Evolutionary conservation across 2,888 invertebrate genomes (phyloP).

Genomic region (Hypena proboscidalis): DNA sequence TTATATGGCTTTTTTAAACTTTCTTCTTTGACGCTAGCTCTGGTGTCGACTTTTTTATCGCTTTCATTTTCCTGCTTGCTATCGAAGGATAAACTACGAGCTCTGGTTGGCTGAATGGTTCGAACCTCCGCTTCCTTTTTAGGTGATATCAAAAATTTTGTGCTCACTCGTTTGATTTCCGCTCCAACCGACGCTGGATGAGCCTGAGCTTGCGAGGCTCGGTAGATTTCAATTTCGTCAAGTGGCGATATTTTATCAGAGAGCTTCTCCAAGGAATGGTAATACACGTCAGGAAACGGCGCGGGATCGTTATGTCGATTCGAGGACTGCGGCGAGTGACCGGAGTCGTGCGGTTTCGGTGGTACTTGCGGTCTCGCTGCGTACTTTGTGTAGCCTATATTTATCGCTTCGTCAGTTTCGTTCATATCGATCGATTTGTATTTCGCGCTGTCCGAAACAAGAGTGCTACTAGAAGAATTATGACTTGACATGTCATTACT

Average conservation of each 20-base stretch:
- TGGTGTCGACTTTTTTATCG: slow-evolving; percentile 13
- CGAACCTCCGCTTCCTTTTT: slow-evolving; percentile 80
- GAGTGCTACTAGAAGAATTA: slow-evolving; percentile 73
- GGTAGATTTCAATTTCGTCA: slow-evolving; percentile 68
- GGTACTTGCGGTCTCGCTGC: slow-evolving; percentile 65
- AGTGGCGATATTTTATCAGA: slow-evolving; percentile 61
- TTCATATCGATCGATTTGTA: slow-evolving; percentile 38
- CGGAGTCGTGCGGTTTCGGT: slow-evolving; percentile 59
- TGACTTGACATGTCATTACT: slow-evolving; percentile 57
- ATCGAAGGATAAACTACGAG: slow-evolving; percentile 73
- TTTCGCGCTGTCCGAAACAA: slow-evolving; percentile 69
- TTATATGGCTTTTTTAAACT: slow-evolving; percentile 64
- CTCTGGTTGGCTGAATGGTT: slow-evolving; percentile 74
- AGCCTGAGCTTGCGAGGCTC: slow-evolving; percentile 59
- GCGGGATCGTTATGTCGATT: slow-evolving; percentile 29
- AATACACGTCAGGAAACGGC: slow-evolving; percentile 72
- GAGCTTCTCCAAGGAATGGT: slow-evolving; percentile 75
- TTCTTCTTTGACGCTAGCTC: slow-evolving; percentile 25
- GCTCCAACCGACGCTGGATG: slow-evolving; percentile 75
- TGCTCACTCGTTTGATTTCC: slow-evolving; percentile 78
- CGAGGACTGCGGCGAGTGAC: slow-evolving; percentile 37
- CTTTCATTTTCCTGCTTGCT: slow-evolving; percentile 44
- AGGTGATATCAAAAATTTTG: slow-evolving; percentile 76
- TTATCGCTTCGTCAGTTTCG: slow-evolving; percentile 36
- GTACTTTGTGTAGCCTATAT: slow-evolving; percentile 41